Percentiles rank a stretch among this genome's conserved stretches.
phyloP scores from a whole-genome alignment of 2,113 vertebrate genomes.

The Sturnira hondurensis region DNA sequence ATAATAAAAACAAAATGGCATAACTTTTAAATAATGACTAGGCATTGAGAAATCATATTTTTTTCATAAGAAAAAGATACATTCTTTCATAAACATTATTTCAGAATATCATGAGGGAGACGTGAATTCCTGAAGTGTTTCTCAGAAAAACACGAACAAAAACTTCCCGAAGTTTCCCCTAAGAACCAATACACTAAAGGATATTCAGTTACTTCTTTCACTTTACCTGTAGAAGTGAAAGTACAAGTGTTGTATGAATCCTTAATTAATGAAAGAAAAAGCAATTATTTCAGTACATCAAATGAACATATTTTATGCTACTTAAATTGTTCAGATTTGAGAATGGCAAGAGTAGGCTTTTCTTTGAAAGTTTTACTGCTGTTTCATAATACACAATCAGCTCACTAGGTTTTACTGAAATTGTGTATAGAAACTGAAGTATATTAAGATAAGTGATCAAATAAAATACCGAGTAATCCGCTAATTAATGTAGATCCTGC shows the following conservation, averaged over 20 bases:
- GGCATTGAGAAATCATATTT: neutral
- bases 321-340: neutral
- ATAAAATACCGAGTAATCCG: neutral
- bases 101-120: neutral
- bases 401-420: neutral
- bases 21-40: neutral
- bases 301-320: neutral
- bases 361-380: slow-evolving; percentile 1
- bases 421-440: neutral
- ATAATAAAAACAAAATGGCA: neutral
- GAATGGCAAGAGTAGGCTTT: neutral
- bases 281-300: slow-evolving; percentile 19
- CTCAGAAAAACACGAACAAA: slow-evolving; percentile 30
- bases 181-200: slow-evolving; percentile 42
- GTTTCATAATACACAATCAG: neutral
- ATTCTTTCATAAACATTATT: neutral
- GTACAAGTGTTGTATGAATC: neutral
- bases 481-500: neutral
- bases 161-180: neutral
- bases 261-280: slow-evolving; percentile 30
- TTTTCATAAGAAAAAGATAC: slow-evolving; percentile 10
- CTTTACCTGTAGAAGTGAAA: neutral
- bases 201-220: neutral
- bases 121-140: neutral
- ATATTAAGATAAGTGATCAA: neutral